Conservation (phyloP, 2,113 vertebrate species). For the Tetrax tetrax region DNA sequence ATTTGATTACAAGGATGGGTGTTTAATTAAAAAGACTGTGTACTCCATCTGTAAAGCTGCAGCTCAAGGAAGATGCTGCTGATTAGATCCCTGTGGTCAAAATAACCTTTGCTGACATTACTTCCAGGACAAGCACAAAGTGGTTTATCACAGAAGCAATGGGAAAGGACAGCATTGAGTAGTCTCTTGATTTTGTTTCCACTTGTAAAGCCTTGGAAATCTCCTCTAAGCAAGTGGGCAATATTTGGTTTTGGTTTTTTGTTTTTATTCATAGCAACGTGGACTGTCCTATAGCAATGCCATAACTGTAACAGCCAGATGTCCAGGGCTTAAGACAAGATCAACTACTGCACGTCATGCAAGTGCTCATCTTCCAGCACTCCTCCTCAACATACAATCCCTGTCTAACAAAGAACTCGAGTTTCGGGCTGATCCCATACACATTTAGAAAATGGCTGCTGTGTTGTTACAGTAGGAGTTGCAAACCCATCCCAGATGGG, state of each 20-base stretch:
- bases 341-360: not conserved
- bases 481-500: not conserved
- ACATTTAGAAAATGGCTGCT: not conserved
- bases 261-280: too few species aligned
- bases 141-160: not conserved
- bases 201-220: not conserved
- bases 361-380: not conserved
- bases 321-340: not conserved
- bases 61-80: not conserved
- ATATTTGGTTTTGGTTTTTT: not conserved
- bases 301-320: not conserved
- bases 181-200: not conserved
- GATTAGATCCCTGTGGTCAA: not conserved
- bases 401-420: not conserved
- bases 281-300: not conserved
- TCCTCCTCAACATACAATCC: not conserved
- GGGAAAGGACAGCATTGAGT: not conserved
- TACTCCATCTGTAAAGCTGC: not conserved
- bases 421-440: not conserved
- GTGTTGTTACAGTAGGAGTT: not conserved
- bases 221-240: not conserved
- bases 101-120: not conserved
- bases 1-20: not conserved
- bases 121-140: not conserved
- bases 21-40: constrained; percentile 21